Percentiles rank a stretch among this genome's conserved stretches.
Evolutionary conservation across 2,888 invertebrate species (phyloP).

Genomic region (Caenorhabditis virilis): DNA sequence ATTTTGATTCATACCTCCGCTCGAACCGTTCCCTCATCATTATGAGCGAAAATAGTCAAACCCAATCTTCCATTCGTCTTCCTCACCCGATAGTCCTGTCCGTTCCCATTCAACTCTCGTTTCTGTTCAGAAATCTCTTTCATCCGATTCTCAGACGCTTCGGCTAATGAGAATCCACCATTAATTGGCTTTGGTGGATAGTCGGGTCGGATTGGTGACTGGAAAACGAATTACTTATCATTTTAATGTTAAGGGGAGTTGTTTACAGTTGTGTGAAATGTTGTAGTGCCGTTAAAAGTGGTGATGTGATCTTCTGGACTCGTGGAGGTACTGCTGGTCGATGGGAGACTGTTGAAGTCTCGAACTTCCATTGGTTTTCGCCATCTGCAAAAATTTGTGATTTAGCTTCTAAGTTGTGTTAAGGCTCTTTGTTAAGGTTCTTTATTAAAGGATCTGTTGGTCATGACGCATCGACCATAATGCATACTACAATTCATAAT

Average conservation of each 20-base stretch:
- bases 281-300: slow-evolving; percentile 33
- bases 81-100: slow-evolving; percentile 46
- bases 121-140: slow-evolving; percentile 31
- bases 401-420: too few species aligned
- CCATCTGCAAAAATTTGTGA: slow-evolving; percentile 36
- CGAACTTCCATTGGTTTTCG: slow-evolving; percentile 41
- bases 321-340: slow-evolving; percentile 8
- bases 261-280: slow-evolving; percentile 31
- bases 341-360: slow-evolving; percentile 14
- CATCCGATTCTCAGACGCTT: slow-evolving; percentile 16
- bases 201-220: neutral
- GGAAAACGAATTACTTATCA: too few species aligned
- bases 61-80: slow-evolving; percentile 48
- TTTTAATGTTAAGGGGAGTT: too few species aligned
- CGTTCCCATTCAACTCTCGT: slow-evolving; percentile 42
- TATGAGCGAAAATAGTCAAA: slow-evolving; percentile 52
- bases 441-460: too few species aligned
- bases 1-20: slow-evolving; percentile 51
- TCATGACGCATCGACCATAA: too few species aligned
- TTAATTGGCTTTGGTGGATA: neutral
- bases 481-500: too few species aligned
- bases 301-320: slow-evolving; percentile 24
- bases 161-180: slow-evolving; percentile 26
- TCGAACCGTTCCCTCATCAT: slow-evolving; percentile 42
- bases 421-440: too few species aligned